A percentile compares a stretch with the other conserved stretches of the same genome.
phyloP scores from a whole-genome alignment of 2,797 vertebrate genomes.

The Tamandua tetradactyla region DNA sequence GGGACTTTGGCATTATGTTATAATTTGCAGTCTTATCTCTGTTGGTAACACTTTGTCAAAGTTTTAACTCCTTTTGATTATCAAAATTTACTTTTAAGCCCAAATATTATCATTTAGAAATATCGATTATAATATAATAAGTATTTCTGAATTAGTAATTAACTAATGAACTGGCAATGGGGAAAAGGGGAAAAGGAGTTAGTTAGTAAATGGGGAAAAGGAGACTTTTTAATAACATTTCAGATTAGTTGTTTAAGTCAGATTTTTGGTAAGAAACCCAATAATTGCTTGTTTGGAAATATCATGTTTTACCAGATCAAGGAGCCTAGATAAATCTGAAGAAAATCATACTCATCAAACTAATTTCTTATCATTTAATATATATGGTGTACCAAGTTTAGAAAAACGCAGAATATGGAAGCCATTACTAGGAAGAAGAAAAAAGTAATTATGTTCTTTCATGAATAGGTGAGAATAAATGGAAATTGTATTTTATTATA shows the following conservation, averaged over 20 bases:
- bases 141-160: neutral
- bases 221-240: neutral
- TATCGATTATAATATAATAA: conserved; percentile 20
- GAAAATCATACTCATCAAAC: neutral
- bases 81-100: neutral
- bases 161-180: neutral
- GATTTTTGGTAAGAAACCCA: neutral
- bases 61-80: conserved; percentile 24
- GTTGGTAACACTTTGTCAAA: too few relatives aligned
- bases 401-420: conserved; percentile 20
- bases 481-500: conserved; percentile 23
- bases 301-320: neutral
- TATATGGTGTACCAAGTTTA: neutral
- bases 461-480: neutral
- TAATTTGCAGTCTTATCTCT: too few relatives aligned
- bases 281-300: neutral
- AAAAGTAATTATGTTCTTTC: neutral
- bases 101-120: neutral
- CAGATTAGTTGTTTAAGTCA: neutral
- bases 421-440: neutral
- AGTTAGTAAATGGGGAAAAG: neutral
- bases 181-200: neutral
- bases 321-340: neutral
- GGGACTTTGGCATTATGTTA: too few relatives aligned
- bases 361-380: neutral